phyloP scores from a whole-genome alignment of 1,140 invertebrate species.

The Diorhabda elongata region DNA sequence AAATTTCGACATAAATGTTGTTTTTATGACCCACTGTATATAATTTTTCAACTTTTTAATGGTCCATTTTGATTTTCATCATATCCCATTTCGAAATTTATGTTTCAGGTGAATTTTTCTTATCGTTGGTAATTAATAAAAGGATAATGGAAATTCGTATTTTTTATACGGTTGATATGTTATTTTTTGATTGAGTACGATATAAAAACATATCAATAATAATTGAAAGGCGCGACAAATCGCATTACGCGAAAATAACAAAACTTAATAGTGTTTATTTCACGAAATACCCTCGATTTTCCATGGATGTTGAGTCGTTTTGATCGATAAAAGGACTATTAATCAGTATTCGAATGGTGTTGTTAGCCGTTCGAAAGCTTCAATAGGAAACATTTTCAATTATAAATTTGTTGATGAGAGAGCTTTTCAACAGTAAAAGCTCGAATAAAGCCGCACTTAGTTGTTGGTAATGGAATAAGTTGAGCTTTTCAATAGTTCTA shows the following conservation, averaged over 20 bases:
- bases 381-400: conserved; percentile 18
- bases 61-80: too few species aligned
- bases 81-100: too few species aligned
- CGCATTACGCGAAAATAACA: not conserved
- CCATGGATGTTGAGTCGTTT: not conserved
- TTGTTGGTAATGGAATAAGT: conserved; percentile 17
- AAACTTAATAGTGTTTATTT: not conserved
- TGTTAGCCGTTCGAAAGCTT: conserved; percentile 11
- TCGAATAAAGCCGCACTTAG: conserved; percentile 16
- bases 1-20: too few species aligned
- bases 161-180: too few species aligned
- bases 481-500: conserved; percentile 10
- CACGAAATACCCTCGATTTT: not conserved
- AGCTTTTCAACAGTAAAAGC: conserved; percentile 17
- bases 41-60: too few species aligned
- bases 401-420: conserved; percentile 16
- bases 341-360: conserved; percentile 15
- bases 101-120: too few species aligned
- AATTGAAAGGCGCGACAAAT: not conserved
- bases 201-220: not conserved
- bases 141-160: too few species aligned
- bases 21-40: too few species aligned
- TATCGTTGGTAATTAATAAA: too few species aligned
- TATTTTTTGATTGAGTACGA: too few species aligned
- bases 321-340: conserved; percentile 20